A percentile compares a stretch with the other conserved stretches of the same genome.
These are phyloP conservation scores for Lacerta viridis DNA, from an alignment of 2,797 vertebrate genomes.

Conservation along the genomic window DNA sequence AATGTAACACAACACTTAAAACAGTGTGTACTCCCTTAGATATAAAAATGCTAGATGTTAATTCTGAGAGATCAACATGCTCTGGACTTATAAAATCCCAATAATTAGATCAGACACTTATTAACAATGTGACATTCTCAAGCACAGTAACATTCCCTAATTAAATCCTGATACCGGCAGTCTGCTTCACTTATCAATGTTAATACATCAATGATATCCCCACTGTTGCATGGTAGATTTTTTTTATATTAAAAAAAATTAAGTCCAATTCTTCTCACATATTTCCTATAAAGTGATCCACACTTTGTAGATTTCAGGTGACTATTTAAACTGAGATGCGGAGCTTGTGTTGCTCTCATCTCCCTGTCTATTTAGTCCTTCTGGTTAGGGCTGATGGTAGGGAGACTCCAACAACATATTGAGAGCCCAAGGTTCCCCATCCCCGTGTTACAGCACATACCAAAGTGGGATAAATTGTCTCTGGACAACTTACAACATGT, in stretches of 20 bases:
- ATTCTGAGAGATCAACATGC: not conserved
- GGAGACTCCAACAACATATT: too few species aligned
- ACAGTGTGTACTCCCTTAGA: not conserved
- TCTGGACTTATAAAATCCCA: not conserved
- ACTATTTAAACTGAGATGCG: not conserved
- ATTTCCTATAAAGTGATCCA: not conserved
- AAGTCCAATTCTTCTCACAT: not conserved
- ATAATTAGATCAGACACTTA: constrained; percentile 18
- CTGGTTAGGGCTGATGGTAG: too few species aligned
- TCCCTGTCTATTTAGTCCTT: too few species aligned
- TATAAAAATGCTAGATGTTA: not conserved
- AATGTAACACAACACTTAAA: not conserved
- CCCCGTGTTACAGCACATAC: too few species aligned
- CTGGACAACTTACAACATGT: not conserved
- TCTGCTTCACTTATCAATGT: not conserved
- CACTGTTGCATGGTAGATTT: not conserved
- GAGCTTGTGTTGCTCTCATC: not conserved
- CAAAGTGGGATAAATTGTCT: too few species aligned
- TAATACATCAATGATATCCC: not conserved
- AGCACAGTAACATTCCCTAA: not conserved
- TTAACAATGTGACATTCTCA: not conserved
- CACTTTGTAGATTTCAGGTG: not conserved
- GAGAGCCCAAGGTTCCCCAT: too few species aligned
- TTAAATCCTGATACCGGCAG: not conserved
- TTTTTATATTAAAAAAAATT: not conserved